phyloP scores from a whole-genome alignment of 2,888 invertebrate species.

The Helicoverpa assulta region DNA sequence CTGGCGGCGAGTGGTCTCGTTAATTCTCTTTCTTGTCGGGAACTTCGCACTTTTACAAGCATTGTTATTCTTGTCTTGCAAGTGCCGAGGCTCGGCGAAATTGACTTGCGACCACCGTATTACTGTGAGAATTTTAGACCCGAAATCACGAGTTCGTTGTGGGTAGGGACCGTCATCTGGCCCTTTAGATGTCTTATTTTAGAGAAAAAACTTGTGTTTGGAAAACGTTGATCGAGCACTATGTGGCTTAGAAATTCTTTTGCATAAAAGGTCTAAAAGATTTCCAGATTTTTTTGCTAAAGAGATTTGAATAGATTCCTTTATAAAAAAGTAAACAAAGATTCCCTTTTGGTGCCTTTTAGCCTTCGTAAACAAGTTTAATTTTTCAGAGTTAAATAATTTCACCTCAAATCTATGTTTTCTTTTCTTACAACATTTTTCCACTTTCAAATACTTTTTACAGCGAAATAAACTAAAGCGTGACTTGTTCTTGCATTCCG shows the following conservation, averaged over 20 bases:
- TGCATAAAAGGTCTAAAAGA: neutral
- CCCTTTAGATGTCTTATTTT: slow-evolving; percentile 31
- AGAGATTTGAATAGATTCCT: neutral
- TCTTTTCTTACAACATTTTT: neutral
- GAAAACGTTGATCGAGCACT: neutral
- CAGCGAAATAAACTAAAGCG: slow-evolving; percentile 2
- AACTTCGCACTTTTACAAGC: slow-evolving; percentile 67
- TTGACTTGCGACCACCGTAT: slow-evolving; percentile 54
- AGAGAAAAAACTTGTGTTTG: slow-evolving; percentile 11
- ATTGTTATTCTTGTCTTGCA: slow-evolving; percentile 69
- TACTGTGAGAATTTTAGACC: slow-evolving; percentile 51
- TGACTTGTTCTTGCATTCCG: slow-evolving; percentile 36
- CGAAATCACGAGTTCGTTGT: slow-evolving; percentile 53
- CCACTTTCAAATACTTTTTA: neutral
- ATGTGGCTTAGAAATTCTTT: neutral
- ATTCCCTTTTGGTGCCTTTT: too few species aligned
- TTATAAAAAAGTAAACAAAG: neutral
- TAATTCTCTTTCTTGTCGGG: slow-evolving; percentile 66
- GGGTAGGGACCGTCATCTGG: slow-evolving; percentile 34
- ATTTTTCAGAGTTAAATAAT: too few species aligned
- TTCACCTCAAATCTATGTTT: neutral
- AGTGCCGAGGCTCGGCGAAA: slow-evolving; percentile 58
- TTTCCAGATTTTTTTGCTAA: neutral
- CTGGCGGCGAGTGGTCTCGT: slow-evolving; percentile 58
- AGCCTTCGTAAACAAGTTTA: too few species aligned